Evolutionary conservation across 1,140 invertebrate genomes (phyloP).

Genomic region (Sminthurides bifidus): DNA sequence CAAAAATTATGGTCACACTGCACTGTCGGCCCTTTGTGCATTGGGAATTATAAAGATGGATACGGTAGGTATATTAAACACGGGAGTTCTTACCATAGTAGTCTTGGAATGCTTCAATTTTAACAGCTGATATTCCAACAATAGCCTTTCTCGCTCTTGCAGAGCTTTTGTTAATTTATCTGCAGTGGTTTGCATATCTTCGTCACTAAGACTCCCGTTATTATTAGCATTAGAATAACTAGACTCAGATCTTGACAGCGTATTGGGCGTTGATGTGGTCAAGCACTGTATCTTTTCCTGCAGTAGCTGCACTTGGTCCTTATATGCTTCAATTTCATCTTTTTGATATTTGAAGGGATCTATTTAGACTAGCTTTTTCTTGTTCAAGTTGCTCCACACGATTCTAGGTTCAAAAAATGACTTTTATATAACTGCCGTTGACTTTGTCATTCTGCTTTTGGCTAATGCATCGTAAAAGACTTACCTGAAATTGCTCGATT

Average conservation of each 20-base stretch:
- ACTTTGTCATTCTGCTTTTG: not conserved
- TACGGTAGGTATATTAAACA: not conserved
- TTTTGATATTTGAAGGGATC: slow-evolving; percentile 17
- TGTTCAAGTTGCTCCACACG: not conserved
- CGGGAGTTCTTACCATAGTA: slow-evolving; percentile 14
- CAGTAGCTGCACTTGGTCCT: slow-evolving; percentile 20
- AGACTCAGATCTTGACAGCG: not conserved
- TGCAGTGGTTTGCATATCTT: slow-evolving; percentile 6
- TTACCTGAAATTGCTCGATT: not conserved
- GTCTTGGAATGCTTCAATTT: slow-evolving; percentile 28
- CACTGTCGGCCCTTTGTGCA: not conserved
- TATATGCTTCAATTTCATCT: slow-evolving; percentile 26
- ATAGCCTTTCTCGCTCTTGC: slow-evolving; percentile 20
- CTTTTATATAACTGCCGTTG: not conserved
- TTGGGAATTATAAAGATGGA: not conserved
- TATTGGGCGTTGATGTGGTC: not conserved
- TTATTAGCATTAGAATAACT: not conserved
- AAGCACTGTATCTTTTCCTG: slow-evolving; percentile 17
- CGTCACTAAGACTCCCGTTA: too few species aligned
- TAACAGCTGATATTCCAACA: slow-evolving; percentile 22
- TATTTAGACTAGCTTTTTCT: slow-evolving; percentile 2
- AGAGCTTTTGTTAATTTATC: slow-evolving; percentile 17
- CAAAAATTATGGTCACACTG: not conserved
- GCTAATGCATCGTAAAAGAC: not conserved
- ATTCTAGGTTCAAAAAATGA: slow-evolving; percentile 2